A percentile compares a stretch with the other conserved stretches of the same genome.
Evolutionary conservation across 2,888 invertebrate genomes (phyloP).

Genomic region (Melanchra persicariae): DNA sequence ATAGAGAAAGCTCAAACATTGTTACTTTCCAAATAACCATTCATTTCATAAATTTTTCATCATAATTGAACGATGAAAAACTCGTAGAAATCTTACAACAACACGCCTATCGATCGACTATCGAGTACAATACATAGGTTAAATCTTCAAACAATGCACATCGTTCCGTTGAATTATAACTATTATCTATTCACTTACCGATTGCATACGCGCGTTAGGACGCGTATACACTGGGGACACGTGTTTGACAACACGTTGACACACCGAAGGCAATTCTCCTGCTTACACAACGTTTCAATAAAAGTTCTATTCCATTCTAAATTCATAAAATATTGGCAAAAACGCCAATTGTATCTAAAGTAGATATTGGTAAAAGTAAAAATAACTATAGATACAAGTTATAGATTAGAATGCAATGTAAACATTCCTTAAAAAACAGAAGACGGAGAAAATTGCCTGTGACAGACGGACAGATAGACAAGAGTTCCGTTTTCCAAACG

Average conservation of each 20-base stretch:
- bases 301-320: too few relatives aligned
- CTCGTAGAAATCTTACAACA: slow-evolving; percentile 26
- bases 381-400: too few relatives aligned
- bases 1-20: neutral
- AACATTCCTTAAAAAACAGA: too few relatives aligned
- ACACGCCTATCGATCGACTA: slow-evolving; percentile 23
- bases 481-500: too few relatives aligned
- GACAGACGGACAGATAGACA: neutral
- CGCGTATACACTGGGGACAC: slow-evolving; percentile 12
- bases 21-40: neutral
- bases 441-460: too few relatives aligned
- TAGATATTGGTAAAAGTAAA: too few relatives aligned
- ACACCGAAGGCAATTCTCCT: neutral
- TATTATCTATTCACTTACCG: slow-evolving; percentile 53
- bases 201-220: slow-evolving; percentile 47
- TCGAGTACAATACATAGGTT: slow-evolving; percentile 22
- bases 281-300: neutral
- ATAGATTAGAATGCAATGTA: too few relatives aligned
- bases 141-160: slow-evolving; percentile 43
- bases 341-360: too few relatives aligned
- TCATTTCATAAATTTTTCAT: neutral
- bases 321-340: too few relatives aligned
- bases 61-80: neutral
- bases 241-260: neutral
- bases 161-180: slow-evolving; percentile 50